Percentiles rank a stretch among this genome's conserved stretches.
Conservation (phyloP, 1,140 invertebrate species). For the Eufriesea mexicana region DNA sequence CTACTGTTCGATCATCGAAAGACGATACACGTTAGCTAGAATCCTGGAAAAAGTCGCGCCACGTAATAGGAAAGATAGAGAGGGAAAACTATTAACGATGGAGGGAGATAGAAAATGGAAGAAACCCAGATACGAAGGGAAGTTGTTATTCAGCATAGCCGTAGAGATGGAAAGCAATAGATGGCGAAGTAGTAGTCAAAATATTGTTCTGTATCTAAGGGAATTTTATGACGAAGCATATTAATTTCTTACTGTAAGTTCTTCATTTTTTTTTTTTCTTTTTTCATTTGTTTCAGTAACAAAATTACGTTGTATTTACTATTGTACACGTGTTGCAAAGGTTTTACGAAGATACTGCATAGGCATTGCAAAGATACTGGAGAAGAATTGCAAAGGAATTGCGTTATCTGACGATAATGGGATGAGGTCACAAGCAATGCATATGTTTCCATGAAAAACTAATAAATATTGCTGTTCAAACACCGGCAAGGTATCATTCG, state of each 20-base stretch:
- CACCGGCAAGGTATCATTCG: not conserved
- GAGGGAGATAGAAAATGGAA: slow-evolving; percentile 14
- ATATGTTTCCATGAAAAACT: slow-evolving; percentile 15
- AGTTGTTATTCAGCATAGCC: not conserved
- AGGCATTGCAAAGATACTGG: too few relatives aligned
- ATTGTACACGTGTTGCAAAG: too few relatives aligned
- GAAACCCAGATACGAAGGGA: slow-evolving; percentile 13
- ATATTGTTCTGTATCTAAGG: not conserved
- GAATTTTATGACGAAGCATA: too few relatives aligned
- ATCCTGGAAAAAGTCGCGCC: not conserved
- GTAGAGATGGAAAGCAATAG: not conserved
- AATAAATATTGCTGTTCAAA: slow-evolving; percentile 16
- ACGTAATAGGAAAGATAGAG: not conserved
- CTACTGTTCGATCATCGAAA: slow-evolving; percentile 26
- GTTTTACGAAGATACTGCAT: too few relatives aligned
- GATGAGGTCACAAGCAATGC: slow-evolving; percentile 20
- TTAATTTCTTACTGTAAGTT: too few relatives aligned
- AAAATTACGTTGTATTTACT: too few relatives aligned
- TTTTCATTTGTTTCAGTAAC: too few relatives aligned
- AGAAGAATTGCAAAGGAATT: not conserved
- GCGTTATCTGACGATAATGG: slow-evolving; percentile 33
- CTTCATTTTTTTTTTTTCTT: too few relatives aligned
- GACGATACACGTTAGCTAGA: not conserved
- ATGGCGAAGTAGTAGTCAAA: not conserved
- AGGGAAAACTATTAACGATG: not conserved